These are phyloP conservation scores for Zoanthus gigantus DNA, from an alignment of 92 coral and sea anemone genomes.

Conservation along the genomic window DNA sequence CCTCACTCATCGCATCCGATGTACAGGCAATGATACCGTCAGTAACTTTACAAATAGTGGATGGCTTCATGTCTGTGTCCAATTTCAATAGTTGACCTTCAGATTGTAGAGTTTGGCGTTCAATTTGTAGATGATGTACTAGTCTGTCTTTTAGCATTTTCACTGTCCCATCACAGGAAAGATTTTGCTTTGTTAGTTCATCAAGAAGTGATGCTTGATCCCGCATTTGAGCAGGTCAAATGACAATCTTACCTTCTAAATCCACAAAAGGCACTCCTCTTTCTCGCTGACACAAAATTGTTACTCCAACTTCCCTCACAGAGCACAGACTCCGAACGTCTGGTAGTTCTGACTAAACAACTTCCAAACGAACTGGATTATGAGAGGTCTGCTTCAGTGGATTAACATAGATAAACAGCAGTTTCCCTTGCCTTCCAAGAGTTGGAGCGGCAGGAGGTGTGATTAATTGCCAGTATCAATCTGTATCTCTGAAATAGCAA, in stretches of 20 bases:
- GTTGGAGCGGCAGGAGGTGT: slow-evolving; percentile 42
- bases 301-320: slow-evolving; percentile 35
- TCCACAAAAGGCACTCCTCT: neutral
- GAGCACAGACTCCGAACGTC: slow-evolving; percentile 44
- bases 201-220: slow-evolving; percentile 27
- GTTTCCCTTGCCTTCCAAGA: slow-evolving; percentile 45
- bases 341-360: slow-evolving; percentile 32
- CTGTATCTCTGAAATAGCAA: slow-evolving; percentile 10
- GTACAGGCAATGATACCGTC: slow-evolving; percentile 28
- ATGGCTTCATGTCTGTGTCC: slow-evolving; percentile 43
- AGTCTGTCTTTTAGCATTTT: slow-evolving; percentile 7
- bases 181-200: slow-evolving; percentile 29
- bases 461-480: slow-evolving; percentile 8
- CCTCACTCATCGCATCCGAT: no score
- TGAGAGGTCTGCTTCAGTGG: slow-evolving; percentile 44
- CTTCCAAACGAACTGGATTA: slow-evolving; percentile 53
- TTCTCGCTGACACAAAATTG: slow-evolving; percentile 38
- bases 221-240: neutral
- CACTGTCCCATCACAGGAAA: slow-evolving; percentile 42
- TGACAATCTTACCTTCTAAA: no score
- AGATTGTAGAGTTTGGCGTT: neutral
- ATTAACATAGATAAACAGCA: slow-evolving; percentile 42
- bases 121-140: slow-evolving; percentile 20
- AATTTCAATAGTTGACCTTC: neutral
- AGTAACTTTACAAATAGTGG: slow-evolving; percentile 46